phyloP scores from a whole-genome alignment of 1,140 invertebrate species.

The Drosophila arawakana region DNA sequence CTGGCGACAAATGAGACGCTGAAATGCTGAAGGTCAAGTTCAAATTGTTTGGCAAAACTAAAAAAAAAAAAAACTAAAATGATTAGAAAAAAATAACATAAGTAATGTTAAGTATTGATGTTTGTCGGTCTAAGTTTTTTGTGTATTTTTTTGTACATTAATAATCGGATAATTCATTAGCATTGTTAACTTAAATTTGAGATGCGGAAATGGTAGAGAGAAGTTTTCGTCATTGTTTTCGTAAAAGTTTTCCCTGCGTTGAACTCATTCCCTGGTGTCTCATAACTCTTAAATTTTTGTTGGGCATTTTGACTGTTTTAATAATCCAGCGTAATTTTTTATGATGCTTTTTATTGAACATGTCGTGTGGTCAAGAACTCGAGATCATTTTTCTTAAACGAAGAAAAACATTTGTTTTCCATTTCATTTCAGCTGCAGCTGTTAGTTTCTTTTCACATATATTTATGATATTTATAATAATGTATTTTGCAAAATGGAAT shows the following conservation, averaged over 20 bases:
- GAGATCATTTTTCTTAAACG: slow-evolving; percentile 17
- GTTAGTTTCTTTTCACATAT: slow-evolving; percentile 60
- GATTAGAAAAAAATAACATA: background rate
- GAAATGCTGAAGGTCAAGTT: slow-evolving; percentile 75
- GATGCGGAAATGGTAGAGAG: background rate
- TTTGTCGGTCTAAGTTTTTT: background rate
- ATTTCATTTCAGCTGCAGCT: slow-evolving; percentile 54
- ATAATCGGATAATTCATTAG: slow-evolving; percentile 9
- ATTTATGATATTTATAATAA: slow-evolving; percentile 68
- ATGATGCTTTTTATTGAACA: slow-evolving; percentile 40
- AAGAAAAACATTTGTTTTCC: slow-evolving; percentile 6
- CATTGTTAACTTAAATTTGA: background rate
- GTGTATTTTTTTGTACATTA: background rate
- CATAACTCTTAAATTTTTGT: slow-evolving; percentile 16
- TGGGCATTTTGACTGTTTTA: slow-evolving; percentile 16
- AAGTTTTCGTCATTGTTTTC: slow-evolving; percentile 3
- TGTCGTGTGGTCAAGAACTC: slow-evolving; percentile 37
- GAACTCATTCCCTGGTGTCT: background rate
- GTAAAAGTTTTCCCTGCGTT: background rate
- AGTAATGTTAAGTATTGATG: slow-evolving; percentile 7
- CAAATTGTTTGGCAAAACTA: slow-evolving; percentile 66
- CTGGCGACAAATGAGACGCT: slow-evolving; percentile 73
- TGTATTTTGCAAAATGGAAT: slow-evolving; percentile 44
- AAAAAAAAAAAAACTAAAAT: slow-evolving; percentile 12
- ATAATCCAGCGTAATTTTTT: slow-evolving; percentile 50